Evolutionary conservation across 2,797 vertebrate genomes (phyloP).

Genomic region (Bradypus variegatus): DNA sequence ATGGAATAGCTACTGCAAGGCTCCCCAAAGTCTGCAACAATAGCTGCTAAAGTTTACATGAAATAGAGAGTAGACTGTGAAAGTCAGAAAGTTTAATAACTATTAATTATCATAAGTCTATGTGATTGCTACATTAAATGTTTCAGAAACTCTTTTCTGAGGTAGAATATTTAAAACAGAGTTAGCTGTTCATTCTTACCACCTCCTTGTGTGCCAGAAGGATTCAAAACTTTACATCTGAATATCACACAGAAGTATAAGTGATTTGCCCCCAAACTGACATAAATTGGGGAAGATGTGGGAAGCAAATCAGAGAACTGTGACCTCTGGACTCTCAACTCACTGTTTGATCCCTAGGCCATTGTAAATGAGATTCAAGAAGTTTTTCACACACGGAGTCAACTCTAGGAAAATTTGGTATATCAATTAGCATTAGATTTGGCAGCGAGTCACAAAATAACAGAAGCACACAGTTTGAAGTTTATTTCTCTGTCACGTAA

Average conservation of each 20-base stretch:
- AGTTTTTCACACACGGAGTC: not conserved
- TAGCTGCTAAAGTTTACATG: not conserved
- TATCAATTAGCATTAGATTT: not conserved
- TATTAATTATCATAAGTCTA: not conserved
- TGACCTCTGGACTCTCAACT: not conserved
- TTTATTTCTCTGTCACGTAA: not conserved
- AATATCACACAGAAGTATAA: not conserved
- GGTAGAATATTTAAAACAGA: not conserved
- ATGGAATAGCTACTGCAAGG: not conserved
- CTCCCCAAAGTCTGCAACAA: too few species aligned
- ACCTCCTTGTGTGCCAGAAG: not conserved
- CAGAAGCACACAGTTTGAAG: not conserved
- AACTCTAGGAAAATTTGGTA: fast-evolving
- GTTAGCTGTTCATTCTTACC: not conserved
- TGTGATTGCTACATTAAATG: not conserved
- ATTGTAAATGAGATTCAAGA: too few species aligned
- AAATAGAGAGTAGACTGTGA: too few species aligned
- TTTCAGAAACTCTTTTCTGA: not conserved
- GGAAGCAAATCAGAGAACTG: not conserved
- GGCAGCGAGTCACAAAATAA: not conserved
- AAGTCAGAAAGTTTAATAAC: not conserved
- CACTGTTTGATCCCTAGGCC: not conserved
- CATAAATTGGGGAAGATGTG: not conserved
- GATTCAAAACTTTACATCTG: not conserved
- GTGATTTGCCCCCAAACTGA: not conserved